Percentiles rank a stretch among this genome's conserved stretches.
phyloP scores from a whole-genome alignment of 1,140 invertebrate genomes.

The Cheumatopsyche charites region DNA sequence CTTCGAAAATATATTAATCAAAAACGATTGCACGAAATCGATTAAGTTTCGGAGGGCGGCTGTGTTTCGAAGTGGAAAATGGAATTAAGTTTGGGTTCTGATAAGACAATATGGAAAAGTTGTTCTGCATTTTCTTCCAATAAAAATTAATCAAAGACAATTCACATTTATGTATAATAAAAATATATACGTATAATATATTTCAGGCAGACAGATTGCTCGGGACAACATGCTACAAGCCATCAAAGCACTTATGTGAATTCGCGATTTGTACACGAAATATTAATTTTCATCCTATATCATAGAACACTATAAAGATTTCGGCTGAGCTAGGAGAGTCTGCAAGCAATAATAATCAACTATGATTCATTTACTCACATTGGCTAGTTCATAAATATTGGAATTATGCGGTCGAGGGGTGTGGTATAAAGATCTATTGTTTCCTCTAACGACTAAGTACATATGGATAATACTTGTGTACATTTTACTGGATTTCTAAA shows the following conservation, averaged over 20 bases:
- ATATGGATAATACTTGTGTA: too few relatives aligned
- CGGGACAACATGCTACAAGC: constrained; percentile 19
- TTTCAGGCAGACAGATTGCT: constrained; percentile 17
- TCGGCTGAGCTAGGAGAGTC: too few relatives aligned
- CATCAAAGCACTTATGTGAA: constrained; percentile 8
- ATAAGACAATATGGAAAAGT: constrained; percentile 1
- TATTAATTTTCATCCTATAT: too few relatives aligned
- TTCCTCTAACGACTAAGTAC: too few relatives aligned
- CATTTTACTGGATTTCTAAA: too few relatives aligned
- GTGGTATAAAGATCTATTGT: too few relatives aligned
- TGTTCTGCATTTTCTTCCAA: neutral
- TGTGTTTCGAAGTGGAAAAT: constrained; percentile 20
- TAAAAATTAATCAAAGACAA: constrained; percentile 9
- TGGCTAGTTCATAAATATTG: too few relatives aligned
- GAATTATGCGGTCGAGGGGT: too few relatives aligned
- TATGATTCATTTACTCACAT: too few relatives aligned
- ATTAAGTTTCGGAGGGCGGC: neutral
- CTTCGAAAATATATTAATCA: too few relatives aligned
- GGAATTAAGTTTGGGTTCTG: constrained; percentile 12
- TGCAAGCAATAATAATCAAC: too few relatives aligned
- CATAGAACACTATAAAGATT: too few relatives aligned
- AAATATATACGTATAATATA: constrained; percentile 7
- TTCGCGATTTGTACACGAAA: neutral
- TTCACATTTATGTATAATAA: constrained; percentile 6
- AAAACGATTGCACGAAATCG: neutral